These are phyloP conservation scores for Stigmatopora nigra DNA, from an alignment of 2,113 vertebrate genomes.

Conservation along the genomic window DNA sequence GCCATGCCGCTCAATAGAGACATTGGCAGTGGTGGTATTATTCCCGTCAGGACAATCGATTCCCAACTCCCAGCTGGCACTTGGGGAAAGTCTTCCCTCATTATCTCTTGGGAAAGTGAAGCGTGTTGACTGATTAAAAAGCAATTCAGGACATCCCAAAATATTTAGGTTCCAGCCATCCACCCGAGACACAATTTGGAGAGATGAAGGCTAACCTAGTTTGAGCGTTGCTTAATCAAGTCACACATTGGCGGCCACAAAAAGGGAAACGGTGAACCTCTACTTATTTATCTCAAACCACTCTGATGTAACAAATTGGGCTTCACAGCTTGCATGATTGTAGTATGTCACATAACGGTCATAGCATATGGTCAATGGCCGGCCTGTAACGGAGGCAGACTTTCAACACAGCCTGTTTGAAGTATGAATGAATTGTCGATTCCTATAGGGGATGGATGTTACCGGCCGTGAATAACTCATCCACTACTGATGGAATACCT, in stretches of 20 bases:
- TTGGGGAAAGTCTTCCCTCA: conserved; percentile 42
- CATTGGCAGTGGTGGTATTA: conserved; percentile 27
- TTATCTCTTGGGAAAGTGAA: conserved; percentile 47
- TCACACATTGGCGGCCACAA: neutral
- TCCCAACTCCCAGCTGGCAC: conserved; percentile 41
- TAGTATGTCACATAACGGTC: conserved; percentile 20
- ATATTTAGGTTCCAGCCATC: conserved; percentile 42
- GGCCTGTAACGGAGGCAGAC: conserved; percentile 45
- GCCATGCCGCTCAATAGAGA: conserved; percentile 10
- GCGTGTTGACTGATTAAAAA: conserved; percentile 60
- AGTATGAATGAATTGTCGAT: conserved; percentile 48
- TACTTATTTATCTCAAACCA: conserved; percentile 7
- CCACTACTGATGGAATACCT: conserved; percentile 32
- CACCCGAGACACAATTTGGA: conserved; percentile 33
- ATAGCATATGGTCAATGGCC: conserved; percentile 43
- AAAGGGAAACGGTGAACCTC: conserved; percentile 1
- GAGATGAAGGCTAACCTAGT: conserved; percentile 28
- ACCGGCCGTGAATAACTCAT: conserved; percentile 46
- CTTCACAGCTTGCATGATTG: conserved; percentile 11
- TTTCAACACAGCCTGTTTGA: conserved; percentile 47
- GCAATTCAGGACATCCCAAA: conserved; percentile 52
- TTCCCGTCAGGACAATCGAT: conserved; percentile 43
- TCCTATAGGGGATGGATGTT: conserved; percentile 49
- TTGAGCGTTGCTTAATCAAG: conserved; percentile 22
- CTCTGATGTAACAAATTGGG: conserved; percentile 25